Evolutionary conservation across 2,113 vertebrate genomes (phyloP), one percentile per base, ranked within the genome.

Genomic region (Calidris pugnax): DNA sequence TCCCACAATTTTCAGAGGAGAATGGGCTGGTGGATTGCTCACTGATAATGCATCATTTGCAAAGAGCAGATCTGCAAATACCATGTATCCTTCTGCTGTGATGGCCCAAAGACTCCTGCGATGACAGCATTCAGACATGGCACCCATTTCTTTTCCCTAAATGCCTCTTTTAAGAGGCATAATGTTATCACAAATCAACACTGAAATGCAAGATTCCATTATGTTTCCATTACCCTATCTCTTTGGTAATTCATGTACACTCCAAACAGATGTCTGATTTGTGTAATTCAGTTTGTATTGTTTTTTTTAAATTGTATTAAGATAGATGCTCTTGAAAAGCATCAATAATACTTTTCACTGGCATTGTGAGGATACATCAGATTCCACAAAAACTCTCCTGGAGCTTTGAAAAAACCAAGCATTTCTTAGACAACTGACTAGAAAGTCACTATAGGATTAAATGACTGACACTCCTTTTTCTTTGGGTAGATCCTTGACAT

Each of bases 101-200:
- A 85, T 5, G 88, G 63, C 27, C n/a, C 55, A 86, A 63, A 92
- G 75, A 83, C 19, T 57, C 41, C 28, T 60, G 43, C n/a, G 50
- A 19, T 55, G 51, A 77, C 37, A 43, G 12, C 78, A 63, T 75
- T 32, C 64, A 75, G 20, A 78, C 14, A 15, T 7, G 63, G 23
- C 64, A 88, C 27, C 24, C 50, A 75, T 68, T 93, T 85, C 5
- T 81, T 77, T 88, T 74, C 75, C 43, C 47, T 59, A 71, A 84
- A 75, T 50, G n/a, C 14, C 39, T 89, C 67, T 89, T 19, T 71
- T 84, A 63, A 80, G 59, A 84, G 41, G 15, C 21, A 45, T 45
- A 80, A 83, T 22, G 23, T 71, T 63, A 84, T 33, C 73, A 90
- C n/a, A 91, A 86, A 95, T 81, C 73, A 89, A 89, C 64, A 81